Evolutionary conservation across 2,888 invertebrate species (phyloP), one percentile per base, ranked within the genome.

Genomic region (Pyrrhosoma nymphula): DNA sequence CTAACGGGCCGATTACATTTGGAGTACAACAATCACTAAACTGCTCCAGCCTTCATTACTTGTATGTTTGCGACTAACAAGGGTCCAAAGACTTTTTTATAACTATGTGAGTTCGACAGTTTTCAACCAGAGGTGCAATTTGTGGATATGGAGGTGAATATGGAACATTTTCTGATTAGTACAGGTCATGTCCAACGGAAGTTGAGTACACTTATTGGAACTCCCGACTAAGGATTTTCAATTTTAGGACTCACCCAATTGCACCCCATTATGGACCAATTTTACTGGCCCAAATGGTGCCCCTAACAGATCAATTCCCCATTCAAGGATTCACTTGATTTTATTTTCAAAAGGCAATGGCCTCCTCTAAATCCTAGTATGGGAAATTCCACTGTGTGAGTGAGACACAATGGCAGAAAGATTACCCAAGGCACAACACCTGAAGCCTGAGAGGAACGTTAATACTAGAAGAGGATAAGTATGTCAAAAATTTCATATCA

Each of bases 21-120:
- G 35, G 26, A 82, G 82, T 82, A 14, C 30, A 82, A 82, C 82
- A 82, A 82, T 82, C 82, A 82, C 82, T 35, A 82, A 82, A 82
- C 82, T 30, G 35, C 60, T 60, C 60, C 60, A 8, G 60, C 18
- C 14, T 82, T 82, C 35, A 82, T 82, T 82, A 35, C 16, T 35
- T 35, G 82, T 82, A 82, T 16, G 82, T 26, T 26, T 35, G 82
- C 35, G 82, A 82, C 82, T 30, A 16, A 82, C 35, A 35, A 6
- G 35, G 82, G 82, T 82, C 82, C 82, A 35, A 82, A 82, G 82
- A 82, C 82, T 35, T 35, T 82, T 35, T 82, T 18, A 82, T n/a
- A 47, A 47, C 47, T 47, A 82, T 82, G 82, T 82, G 82, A 82
- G 82, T 16, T 82, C 35, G 18, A 82, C 82, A 82, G 82, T 82